These are phyloP conservation scores for Acleris literana DNA, from an alignment of 2,888 invertebrate genomes.

Conservation along the genomic window DNA sequence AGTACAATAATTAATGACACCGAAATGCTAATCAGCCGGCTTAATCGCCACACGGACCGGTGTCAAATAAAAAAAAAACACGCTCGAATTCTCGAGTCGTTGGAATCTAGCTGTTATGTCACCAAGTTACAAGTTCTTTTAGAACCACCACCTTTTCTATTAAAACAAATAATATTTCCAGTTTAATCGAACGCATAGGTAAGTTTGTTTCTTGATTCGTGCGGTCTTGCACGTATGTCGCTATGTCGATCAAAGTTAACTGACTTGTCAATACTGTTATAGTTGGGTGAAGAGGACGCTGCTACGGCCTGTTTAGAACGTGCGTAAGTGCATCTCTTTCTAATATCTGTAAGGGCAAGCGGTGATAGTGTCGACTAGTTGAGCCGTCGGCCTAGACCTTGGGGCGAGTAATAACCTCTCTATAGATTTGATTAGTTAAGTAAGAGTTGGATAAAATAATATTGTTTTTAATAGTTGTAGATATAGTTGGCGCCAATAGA, in stretches of 20 bases:
- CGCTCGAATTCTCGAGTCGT: too few species aligned
- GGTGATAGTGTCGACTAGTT: not conserved
- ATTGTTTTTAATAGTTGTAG: too few species aligned
- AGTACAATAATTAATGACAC: not conserved
- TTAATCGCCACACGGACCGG: constrained; percentile 16
- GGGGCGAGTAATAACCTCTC: constrained; percentile 12
- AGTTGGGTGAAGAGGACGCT: not conserved
- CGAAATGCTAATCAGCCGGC: constrained; percentile 16
- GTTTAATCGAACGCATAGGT: not conserved
- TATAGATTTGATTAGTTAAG: not conserved
- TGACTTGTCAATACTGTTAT: constrained; percentile 5
- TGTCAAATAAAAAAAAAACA: not conserved
- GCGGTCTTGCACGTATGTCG: constrained; percentile 18
- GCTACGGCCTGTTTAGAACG: not conserved
- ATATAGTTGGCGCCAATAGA: too few species aligned
- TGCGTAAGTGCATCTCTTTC: constrained; percentile 12
- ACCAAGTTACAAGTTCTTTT: too few species aligned
- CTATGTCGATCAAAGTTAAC: constrained; percentile 6
- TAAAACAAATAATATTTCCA: not conserved
- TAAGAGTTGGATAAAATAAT: too few species aligned
- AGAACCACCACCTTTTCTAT: not conserved
- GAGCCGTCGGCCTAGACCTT: constrained; percentile 21
- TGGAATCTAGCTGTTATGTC: too few species aligned
- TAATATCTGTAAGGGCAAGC: constrained; percentile 1
- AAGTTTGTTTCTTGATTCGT: constrained; percentile 5